Base-by-base conservation (phyloP, 2,888 invertebrate genomes). In the Acrocera orbiculus region DNA sequence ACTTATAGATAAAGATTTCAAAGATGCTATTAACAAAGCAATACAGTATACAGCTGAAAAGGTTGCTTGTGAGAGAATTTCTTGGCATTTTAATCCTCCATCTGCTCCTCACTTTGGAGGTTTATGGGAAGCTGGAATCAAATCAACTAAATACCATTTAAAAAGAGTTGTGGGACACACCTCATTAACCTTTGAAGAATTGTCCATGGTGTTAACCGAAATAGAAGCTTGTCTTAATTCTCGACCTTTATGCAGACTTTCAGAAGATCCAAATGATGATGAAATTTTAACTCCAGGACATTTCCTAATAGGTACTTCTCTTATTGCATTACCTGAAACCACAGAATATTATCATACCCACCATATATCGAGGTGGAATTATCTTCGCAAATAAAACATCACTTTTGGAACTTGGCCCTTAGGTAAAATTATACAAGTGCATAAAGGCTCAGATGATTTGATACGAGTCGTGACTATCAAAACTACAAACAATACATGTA, bases 1-100 rank as follows among this genome's bases (percentile, higher is more conserved):
- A 8, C 14, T 15, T 7, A 7, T 15, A 27, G 8, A 15, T 14
- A 27, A 27, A 7, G 11, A 17, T 4, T 5, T 4, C 22, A 22
- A 5, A 7, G 4, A 9, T 10, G 22, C 4, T 7, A 5, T 4
- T 10, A 4, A 5, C 4, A n/a, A n/a, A 5, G 8, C 19, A 19
- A 19, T 8, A 7, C 5, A 19, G 8, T 8, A 19, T 8, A 8
- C 19, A 7, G 19, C 19, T 7, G 19, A 19, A 22, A 10, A 4
- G 22, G 8, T 5, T n/a, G 14, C 5, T 7, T 16, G 16, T 2
- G n/a, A 16, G n/a, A 19, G 11, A 5, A 30, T 15, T 20, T 13
- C 27, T 23, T 54, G 52, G 51, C 39, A 48, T 17, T 56, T 52
- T 23, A 49, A 43, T 24, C 49, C 51, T 3, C 47, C 49, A 3